Evolutionary conservation across 2,888 invertebrate genomes (phyloP).

Genomic region (Harmothoe impar): DNA sequence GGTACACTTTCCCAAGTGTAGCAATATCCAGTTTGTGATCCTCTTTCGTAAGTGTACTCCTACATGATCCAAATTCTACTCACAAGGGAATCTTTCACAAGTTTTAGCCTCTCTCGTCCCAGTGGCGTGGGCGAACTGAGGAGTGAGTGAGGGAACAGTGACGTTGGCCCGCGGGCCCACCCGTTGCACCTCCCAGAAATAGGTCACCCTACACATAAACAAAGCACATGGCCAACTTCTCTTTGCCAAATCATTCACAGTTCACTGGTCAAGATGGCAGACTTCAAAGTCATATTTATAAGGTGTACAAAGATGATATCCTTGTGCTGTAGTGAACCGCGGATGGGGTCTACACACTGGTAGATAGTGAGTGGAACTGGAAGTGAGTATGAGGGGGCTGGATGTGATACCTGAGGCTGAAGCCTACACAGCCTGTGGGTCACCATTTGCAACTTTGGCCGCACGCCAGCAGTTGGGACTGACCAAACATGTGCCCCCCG

Average conservation of each 20-base stretch:
- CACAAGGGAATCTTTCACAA: too few relatives aligned
- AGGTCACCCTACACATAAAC: conserved; percentile 51
- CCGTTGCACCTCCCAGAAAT: conserved; percentile 53
- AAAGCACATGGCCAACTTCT: conserved; percentile 52
- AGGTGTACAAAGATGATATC: not conserved
- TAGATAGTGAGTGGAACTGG: too few relatives aligned
- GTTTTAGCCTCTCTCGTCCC: not conserved
- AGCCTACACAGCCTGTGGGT: not conserved
- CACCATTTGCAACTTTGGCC: conserved; percentile 29
- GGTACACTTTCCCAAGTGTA: not conserved
- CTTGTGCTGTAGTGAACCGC: not conserved
- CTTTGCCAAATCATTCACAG: conserved; percentile 11
- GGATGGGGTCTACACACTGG: too few relatives aligned
- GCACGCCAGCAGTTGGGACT: conserved; percentile 24
- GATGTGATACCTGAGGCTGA: not conserved
- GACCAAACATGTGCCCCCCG: conserved; percentile 51
- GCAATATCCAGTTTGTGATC: not conserved
- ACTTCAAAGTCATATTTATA: too few relatives aligned
- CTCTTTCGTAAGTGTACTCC: too few relatives aligned
- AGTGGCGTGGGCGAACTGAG: conserved; percentile 10
- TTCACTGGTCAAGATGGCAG: not conserved
- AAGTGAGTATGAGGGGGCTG: not conserved
- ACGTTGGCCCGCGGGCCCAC: conserved; percentile 25
- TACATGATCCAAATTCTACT: conserved; percentile 6
- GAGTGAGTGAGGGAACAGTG: not conserved